Base-by-base conservation (phyloP, 2,888 invertebrate species). In the Pollenia griseotomentosa region DNA sequence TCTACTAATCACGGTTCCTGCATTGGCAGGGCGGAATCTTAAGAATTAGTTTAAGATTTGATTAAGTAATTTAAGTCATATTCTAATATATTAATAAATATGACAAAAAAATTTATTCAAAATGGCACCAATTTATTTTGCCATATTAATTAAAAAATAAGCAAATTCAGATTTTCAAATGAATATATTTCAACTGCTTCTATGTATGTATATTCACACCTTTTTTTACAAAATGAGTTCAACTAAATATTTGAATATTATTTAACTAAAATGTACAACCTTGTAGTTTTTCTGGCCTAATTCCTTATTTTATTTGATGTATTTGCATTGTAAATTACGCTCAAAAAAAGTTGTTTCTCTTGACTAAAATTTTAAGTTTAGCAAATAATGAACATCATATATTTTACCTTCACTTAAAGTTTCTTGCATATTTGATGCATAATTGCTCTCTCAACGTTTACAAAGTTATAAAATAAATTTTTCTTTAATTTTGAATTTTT, bases 391-490 rank as follows among this genome's bases (percentile, higher is more conserved):
- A 74, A 81, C 40, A 57, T 55, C 68, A 75, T 33, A 51, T 12
- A 10, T 33, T 57, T 46, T 66, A 42, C 53, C 48, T 51, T 59
- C 57, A 57, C 46, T 57, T 66, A 12, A 57, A 33, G 11, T 51
- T 57, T 33, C 11, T 57, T 74, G 68, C 59, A 55, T 71, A 71
- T 80, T 70, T 75, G n/a, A 80, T 82, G 86, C 68, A 74, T 78
- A 86, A 82, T 78, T 86, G 85, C 78, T 68, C 61, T 74, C 70
- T 75, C 74, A 78, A 74, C 63, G 19, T 83, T 83, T 63, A 53
- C 33, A 73, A 74, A 74, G 73, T 78, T 70, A 63, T 46, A 57
- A 55, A 77, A 68, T 78, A 55, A 53, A 19, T 19, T 75, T 61
- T 82, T 59, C 42, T 33, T 68, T 59, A 68, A 82, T 68, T 57